Evolutionary conservation across 2,797 vertebrate species (phyloP).

Genomic region (Chaenodraco wilsoni): DNA sequence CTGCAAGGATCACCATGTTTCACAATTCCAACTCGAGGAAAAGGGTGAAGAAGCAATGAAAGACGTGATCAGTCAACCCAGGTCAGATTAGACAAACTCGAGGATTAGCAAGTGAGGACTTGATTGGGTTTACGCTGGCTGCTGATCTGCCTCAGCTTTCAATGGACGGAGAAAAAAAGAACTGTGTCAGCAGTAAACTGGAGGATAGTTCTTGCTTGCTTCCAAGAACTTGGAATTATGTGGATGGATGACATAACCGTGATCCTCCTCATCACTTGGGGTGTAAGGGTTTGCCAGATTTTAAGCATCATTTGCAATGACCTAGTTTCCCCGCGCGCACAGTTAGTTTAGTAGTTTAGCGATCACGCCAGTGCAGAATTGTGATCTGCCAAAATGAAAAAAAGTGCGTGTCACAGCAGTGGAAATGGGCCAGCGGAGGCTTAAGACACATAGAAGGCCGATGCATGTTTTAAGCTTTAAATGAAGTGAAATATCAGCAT

Average conservation of each 20-base stretch:
- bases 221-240: constrained; percentile 60
- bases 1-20: constrained; percentile 9
- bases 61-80: constrained; percentile 67
- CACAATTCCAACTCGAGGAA: constrained; percentile 25
- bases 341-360: constrained; percentile 71
- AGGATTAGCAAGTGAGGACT: constrained; percentile 77
- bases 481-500: constrained; percentile 32
- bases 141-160: constrained; percentile 57
- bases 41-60: constrained; percentile 27
- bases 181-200: constrained; percentile 64
- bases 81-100: constrained; percentile 68
- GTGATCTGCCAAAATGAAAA: constrained; percentile 59
- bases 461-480: constrained; percentile 44
- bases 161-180: constrained; percentile 21
- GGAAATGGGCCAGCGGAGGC: constrained; percentile 62
- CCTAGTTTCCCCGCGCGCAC: constrained; percentile 59
- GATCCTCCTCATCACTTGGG: constrained; percentile 22
- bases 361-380: constrained; percentile 51
- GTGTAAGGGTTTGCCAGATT: constrained; percentile 44
- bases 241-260: constrained; percentile 58
- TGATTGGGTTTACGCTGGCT: constrained; percentile 68
- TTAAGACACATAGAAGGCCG: constrained; percentile 47
- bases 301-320: constrained; percentile 60
- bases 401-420: constrained; percentile 61
- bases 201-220: constrained; percentile 38